Conservation (phyloP, 2,113 vertebrate genomes). For the Hylia prasina region DNA sequence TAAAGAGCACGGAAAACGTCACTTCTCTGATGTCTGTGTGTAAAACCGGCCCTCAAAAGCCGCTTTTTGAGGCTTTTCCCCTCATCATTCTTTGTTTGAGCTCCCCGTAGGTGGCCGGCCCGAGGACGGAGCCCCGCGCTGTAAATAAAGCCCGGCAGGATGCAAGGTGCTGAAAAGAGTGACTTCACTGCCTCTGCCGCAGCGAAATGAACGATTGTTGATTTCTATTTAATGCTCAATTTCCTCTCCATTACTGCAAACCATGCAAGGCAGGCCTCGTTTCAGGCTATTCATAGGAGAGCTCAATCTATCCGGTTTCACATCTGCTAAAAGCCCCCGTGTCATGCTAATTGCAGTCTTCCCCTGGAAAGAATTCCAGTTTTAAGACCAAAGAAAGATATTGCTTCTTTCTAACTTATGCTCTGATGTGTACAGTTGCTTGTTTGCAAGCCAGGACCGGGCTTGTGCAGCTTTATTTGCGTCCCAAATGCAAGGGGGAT, state of each 20-base stretch:
- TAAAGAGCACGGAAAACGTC: constrained; percentile 52
- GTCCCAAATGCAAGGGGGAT: neutral
- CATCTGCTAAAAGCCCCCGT: constrained; percentile 66
- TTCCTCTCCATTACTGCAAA: constrained; percentile 74
- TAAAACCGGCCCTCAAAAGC: constrained; percentile 24
- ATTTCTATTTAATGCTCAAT: constrained; percentile 79
- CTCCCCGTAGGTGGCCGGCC: constrained; percentile 49
- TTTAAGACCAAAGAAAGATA: constrained; percentile 37
- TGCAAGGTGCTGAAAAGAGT: constrained; percentile 70
- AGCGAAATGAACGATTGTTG: constrained; percentile 72
- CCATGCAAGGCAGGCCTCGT: constrained; percentile 51
- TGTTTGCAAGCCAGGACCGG: neutral
- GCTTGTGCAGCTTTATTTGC: neutral
- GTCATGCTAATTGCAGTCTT: constrained; percentile 61
- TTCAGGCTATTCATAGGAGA: constrained; percentile 64
- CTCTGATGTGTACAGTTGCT: neutral
- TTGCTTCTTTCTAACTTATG: neutral
- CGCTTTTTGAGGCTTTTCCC: too few species aligned
- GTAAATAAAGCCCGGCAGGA: constrained; percentile 58
- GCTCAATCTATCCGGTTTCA: constrained; percentile 60
- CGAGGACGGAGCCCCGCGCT: constrained; percentile 11
- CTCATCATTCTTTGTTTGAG: constrained; percentile 51
- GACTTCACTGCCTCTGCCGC: constrained; percentile 46
- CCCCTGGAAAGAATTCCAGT: constrained; percentile 37
- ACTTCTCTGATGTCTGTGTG: constrained; percentile 69